A percentile compares a stretch with the other conserved stretches of the same genome.
These are phyloP conservation scores for Patagioenas fasciata DNA, from an alignment of 2,113 vertebrate genomes.

Conservation along the genomic window DNA sequence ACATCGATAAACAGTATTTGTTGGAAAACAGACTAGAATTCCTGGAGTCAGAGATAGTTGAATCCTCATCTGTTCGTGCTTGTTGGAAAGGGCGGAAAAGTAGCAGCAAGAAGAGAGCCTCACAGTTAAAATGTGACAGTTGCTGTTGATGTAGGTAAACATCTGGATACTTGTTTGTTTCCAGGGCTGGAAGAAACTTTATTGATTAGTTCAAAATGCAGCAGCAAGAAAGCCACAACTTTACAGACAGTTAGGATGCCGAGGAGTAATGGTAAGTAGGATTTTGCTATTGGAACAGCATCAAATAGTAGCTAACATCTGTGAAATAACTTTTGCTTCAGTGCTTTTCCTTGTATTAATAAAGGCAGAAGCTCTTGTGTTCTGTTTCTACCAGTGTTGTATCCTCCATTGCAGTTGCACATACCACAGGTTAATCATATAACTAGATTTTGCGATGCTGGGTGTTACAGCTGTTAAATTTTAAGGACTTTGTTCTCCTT, in stretches of 20 bases:
- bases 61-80: not conserved
- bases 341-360: not conserved
- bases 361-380: not conserved
- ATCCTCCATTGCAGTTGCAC: not conserved
- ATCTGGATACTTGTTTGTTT: not conserved
- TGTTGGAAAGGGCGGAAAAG: not conserved
- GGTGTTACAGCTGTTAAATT: accelerated
- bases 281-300: not conserved
- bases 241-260: constrained; percentile 83
- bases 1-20: not conserved
- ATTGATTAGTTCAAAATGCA: constrained; percentile 77
- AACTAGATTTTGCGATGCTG: not conserved
- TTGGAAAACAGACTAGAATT: not conserved
- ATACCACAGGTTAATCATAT: accelerated
- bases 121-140: not conserved
- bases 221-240: constrained; percentile 35
- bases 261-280: constrained; percentile 83
- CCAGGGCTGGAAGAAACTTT: constrained; percentile 85
- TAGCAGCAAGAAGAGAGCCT: not conserved
- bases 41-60: not conserved
- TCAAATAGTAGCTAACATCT: not conserved
- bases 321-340: not conserved
- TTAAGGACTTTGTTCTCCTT: not conserved
- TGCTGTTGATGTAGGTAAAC: not conserved
- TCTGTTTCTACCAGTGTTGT: not conserved